These are phyloP conservation scores for Drosophila sechellia DNA, from an alignment of 1,140 invertebrate species.

Conservation along the genomic window DNA sequence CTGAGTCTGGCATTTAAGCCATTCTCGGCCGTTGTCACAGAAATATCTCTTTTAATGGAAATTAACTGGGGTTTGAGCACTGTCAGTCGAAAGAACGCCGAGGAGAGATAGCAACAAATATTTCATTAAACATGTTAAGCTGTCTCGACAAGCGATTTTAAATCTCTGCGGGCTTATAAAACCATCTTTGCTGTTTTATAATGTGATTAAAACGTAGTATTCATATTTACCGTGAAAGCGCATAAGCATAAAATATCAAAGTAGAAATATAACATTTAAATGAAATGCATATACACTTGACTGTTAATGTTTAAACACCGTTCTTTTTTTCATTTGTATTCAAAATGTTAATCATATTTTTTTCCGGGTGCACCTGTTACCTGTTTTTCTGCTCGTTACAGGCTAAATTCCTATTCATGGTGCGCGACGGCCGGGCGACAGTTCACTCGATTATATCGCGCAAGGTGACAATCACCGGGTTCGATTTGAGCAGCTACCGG, in stretches of 20 bases:
- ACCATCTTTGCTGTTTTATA: not conserved
- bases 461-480: conserved; percentile 99
- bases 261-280: too few species aligned
- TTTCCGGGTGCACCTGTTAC: not conserved
- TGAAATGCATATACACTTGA: too few species aligned
- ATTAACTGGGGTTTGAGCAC: not conserved
- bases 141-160: not conserved
- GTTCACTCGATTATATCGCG: conserved; percentile 99
- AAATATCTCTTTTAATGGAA: not conserved
- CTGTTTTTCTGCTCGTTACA: conserved; percentile 77
- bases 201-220: not conserved
- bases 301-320: too few species aligned
- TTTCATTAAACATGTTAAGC: not conserved
- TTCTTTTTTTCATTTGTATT: not conserved
- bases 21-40: not conserved
- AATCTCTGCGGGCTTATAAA: not conserved
- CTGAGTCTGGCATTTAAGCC: not conserved
- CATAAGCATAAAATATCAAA: too few species aligned
- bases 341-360: not conserved
- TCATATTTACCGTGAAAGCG: too few species aligned
- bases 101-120: not conserved
- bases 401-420: conserved; percentile 98
- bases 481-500: conserved; percentile 96
- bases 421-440: conserved; percentile 98
- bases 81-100: not conserved